Conservation (phyloP, 2,113 vertebrate species). For the Acanthisitta chloris region DNA sequence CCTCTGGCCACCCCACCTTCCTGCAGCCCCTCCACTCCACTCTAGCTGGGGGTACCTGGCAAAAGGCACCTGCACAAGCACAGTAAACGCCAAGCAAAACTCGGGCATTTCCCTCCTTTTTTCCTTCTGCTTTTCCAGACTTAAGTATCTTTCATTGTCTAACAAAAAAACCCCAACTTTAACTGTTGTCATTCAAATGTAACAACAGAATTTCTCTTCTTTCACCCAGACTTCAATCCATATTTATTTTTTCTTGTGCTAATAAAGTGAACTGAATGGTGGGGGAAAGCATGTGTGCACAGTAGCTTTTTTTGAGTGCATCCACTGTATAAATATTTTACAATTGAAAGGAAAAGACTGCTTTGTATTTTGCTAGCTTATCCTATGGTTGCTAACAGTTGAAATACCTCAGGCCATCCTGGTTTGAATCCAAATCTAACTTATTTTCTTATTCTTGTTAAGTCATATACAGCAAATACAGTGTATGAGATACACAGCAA, state of each 20-base stretch:
- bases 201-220: background rate
- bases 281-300: background rate
- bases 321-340: background rate
- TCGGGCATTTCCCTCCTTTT: background rate
- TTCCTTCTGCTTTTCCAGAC: background rate
- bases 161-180: background rate
- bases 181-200: background rate
- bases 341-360: background rate
- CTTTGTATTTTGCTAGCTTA: background rate
- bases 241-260: background rate
- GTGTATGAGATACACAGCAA: background rate
- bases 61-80: background rate
- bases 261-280: background rate
- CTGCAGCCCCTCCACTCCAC: background rate
- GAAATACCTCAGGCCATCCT: background rate
- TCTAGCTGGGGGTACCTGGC: fast-evolving
- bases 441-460: background rate
- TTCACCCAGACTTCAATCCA: background rate
- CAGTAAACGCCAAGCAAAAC: background rate
- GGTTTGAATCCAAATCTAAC: background rate
- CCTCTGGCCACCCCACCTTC: background rate
- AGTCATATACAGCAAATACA: background rate
- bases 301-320: background rate
- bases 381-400: background rate
- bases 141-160: background rate